phyloP scores from a whole-genome alignment of 2,888 invertebrate genomes.

The Tineola bisselliella region DNA sequence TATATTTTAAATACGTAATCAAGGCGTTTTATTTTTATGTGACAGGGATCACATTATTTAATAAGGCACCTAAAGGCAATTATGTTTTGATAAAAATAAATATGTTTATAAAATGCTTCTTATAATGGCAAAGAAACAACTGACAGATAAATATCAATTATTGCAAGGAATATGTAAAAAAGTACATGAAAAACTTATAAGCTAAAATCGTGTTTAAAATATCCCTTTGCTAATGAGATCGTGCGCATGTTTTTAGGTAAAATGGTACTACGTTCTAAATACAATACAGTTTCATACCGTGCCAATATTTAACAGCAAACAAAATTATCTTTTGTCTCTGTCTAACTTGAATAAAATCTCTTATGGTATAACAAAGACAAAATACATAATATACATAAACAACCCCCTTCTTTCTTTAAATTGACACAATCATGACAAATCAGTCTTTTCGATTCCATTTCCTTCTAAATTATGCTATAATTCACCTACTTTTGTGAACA shows the following conservation, averaged over 20 bases:
- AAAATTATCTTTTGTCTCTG: not conserved
- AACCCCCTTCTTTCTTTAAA: not conserved
- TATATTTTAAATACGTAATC: not conserved
- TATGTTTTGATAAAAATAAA: too few species aligned
- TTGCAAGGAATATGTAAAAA: too few species aligned
- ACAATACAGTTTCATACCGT: not conserved
- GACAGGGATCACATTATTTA: not conserved
- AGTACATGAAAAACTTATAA: too few species aligned
- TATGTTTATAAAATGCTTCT: too few species aligned
- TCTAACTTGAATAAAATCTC: not conserved
- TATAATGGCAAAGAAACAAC: too few species aligned
- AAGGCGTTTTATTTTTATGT: not conserved
- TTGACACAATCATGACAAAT: not conserved
- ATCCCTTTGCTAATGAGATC: constrained; percentile 6
- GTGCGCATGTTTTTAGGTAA: not conserved
- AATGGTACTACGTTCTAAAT: not conserved
- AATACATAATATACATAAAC: not conserved
- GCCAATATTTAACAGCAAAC: not conserved
- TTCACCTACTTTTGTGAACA: too few species aligned
- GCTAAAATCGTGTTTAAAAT: not conserved
- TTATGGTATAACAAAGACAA: not conserved
- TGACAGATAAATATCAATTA: too few species aligned
- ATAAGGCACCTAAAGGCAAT: not conserved
- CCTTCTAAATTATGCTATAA: not conserved
- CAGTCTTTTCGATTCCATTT: constrained; percentile 4